Evolutionary conservation across 2,113 vertebrate genomes (phyloP), one percentile per base, ranked within the genome.

Genomic region (Centrocercus urophasianus): DNA sequence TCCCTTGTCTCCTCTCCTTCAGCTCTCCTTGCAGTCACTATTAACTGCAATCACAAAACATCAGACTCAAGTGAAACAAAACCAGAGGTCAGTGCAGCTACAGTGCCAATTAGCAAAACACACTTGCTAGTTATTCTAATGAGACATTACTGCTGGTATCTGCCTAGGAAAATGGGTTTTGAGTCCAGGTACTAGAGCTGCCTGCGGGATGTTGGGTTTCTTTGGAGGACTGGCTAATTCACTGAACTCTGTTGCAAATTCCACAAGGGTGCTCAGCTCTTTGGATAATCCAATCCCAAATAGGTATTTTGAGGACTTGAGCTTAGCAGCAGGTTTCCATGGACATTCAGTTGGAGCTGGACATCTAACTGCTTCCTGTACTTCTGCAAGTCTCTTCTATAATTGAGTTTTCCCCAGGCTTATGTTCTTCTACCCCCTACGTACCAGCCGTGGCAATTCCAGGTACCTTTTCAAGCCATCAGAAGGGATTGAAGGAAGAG

Each of bases 51-150:
- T 72, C 75, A 61, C 73, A 80, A 72, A 88, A 90, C 78, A 83
- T 88, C 88, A 94, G 48, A 36, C 45, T 78, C 30, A 0, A 0
- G 43, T 78, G 40, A 90, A 94, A 91, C 83, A 84, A 91, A 96
- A 95, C 0, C 69, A 57, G 38, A 61, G 65, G 72, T 83, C 52
- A 54, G 21, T 13, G 24, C 60, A 54, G 28, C 61, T 57, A 90
- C 73, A 63, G 32, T 45, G 57, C 38, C 76, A 96, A 88, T 93
- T 84, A 95, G 48, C 28, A 73, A 79, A 92, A 40, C 43, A 47
- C 38, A 28, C 21, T 38, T 77, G 43, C 88, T 52, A 57, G 86
- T 48, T 71, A 73, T 93, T 89, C 70, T 90, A 83, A 86, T 73
- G 80, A 95, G 86, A 86, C 38, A 27, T 82, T 59, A 75, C 66